A percentile compares a stretch with the other conserved stretches of the same genome.
phyloP scores from a whole-genome alignment of 2,797 vertebrate species.

The Perodicticus potto region DNA sequence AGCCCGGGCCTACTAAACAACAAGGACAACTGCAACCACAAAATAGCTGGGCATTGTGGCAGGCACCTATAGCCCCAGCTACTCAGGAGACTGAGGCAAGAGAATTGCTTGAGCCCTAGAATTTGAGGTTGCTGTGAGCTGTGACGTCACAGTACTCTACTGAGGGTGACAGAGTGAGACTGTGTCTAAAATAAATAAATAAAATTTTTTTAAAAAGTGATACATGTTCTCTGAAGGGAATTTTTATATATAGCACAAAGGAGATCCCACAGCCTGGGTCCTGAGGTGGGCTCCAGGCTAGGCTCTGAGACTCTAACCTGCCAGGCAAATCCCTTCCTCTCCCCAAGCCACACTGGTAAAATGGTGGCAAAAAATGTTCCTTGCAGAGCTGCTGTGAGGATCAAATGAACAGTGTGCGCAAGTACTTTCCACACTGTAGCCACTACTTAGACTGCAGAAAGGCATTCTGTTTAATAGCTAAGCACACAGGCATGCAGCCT shows the following conservation, averaged over 20 bases:
- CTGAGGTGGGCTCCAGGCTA: background rate
- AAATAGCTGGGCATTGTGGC: too few relatives aligned
- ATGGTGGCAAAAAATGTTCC: background rate
- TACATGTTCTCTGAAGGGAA: background rate
- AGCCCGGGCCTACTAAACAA: too few relatives aligned
- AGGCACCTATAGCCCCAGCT: too few relatives aligned
- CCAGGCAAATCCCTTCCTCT: background rate
- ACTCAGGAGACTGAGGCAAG: too few relatives aligned
- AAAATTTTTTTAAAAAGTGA: too few relatives aligned
- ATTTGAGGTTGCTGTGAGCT: too few relatives aligned
- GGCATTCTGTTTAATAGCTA: accelerated
- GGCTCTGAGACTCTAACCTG: background rate
- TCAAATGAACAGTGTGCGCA: background rate
- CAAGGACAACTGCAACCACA: too few relatives aligned
- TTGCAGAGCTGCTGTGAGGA: background rate
- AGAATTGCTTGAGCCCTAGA: too few relatives aligned
- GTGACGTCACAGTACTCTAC: too few relatives aligned
- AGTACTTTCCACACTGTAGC: background rate
- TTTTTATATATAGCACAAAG: background rate
- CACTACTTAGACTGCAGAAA: background rate
- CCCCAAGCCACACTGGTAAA: background rate
- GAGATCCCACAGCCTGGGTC: background rate
- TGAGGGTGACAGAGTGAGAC: too few relatives aligned
- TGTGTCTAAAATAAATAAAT: too few relatives aligned
- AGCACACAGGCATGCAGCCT: background rate